phyloP scores from a whole-genome alignment of 2,888 invertebrate species.

The Acanthacorydalis orientalis region DNA sequence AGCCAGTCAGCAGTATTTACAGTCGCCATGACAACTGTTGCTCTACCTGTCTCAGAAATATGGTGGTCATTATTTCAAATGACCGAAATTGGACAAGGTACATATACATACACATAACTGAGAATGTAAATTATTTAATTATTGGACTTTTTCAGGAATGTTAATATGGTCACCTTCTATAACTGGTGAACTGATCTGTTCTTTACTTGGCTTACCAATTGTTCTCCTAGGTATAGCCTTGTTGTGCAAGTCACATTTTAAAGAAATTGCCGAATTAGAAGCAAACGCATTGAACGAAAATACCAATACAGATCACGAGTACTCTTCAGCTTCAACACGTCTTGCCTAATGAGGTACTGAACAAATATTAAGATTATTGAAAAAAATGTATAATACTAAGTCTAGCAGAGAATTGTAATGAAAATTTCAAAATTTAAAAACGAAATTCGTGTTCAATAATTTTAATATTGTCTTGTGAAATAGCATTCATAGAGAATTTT shows the following conservation, averaged over 20 bases:
- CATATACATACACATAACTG: neutral
- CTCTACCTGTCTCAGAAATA: conserved; percentile 34
- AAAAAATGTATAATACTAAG: too few relatives aligned
- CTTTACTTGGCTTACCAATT: conserved; percentile 37
- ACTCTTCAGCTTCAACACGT: conserved; percentile 4
- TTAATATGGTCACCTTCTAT: conserved; percentile 37
- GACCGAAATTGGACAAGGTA: conserved; percentile 24
- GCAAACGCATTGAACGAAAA: neutral
- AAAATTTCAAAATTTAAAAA: too few relatives aligned
- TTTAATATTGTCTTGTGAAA: too few relatives aligned
- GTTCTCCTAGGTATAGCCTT: conserved; percentile 34
- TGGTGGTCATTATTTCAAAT: conserved; percentile 40
- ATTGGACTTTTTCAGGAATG: conserved; percentile 19
- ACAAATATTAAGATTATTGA: too few relatives aligned
- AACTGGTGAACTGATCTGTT: conserved; percentile 41
- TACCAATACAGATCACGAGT: conserved; percentile 1
- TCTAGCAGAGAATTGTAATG: too few relatives aligned
- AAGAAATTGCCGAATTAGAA: conserved; percentile 17
- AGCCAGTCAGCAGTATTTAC: conserved; percentile 39
- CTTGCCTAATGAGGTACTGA: conserved; percentile 1
- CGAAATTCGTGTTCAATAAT: too few relatives aligned
- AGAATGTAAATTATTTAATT: neutral
- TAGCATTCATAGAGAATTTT: too few relatives aligned
- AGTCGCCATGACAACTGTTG: conserved; percentile 31
- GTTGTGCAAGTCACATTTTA: conserved; percentile 34